These are phyloP conservation scores for Poecilia velifera DNA, from an alignment of 2,797 vertebrate species.

Conservation along the genomic window DNA sequence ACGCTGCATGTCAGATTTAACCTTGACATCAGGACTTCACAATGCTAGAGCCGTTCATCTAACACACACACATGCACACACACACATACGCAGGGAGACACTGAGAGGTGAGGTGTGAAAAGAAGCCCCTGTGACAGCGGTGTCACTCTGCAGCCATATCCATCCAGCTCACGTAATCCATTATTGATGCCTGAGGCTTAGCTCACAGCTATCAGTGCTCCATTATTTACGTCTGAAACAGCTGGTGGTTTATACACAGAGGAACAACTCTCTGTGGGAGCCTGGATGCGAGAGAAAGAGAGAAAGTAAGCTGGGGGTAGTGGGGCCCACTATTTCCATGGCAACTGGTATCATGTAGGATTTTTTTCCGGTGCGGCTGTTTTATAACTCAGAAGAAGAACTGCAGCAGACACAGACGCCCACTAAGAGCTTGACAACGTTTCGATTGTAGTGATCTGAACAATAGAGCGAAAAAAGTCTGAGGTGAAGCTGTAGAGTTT, in stretches of 20 bases:
- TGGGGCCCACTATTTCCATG: conserved; percentile 77
- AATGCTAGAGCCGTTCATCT: conserved; percentile 15
- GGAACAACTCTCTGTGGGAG: conserved; percentile 72
- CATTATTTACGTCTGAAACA: conserved; percentile 82
- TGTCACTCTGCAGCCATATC: conserved; percentile 60
- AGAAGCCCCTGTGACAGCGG: conserved; percentile 51
- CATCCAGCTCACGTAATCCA: conserved; percentile 70
- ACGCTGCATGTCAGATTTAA: conserved; percentile 48
- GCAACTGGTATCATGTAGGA: conserved; percentile 69
- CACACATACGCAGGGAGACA: conserved; percentile 6
- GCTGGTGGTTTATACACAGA: conserved; percentile 76
- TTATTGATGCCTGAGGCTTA: conserved; percentile 81
- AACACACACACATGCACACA: conserved; percentile 11
- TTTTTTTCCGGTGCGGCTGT: conserved; percentile 59
- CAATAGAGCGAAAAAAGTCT: conserved; percentile 39
- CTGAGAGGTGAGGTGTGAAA: conserved; percentile 52
- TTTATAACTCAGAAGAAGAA: conserved; percentile 63
- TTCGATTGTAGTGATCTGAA: conserved; percentile 45
- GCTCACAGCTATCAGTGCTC: conserved; percentile 76
- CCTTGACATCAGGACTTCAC: conserved; percentile 45
- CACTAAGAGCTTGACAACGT: conserved; percentile 57
- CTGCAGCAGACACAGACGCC: conserved; percentile 58
- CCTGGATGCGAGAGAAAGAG: conserved; percentile 49
- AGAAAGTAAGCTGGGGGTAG: conserved; percentile 52
- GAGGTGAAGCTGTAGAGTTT: conserved; percentile 34